phyloP scores from a whole-genome alignment of 2,888 invertebrate genomes.

The Morpho helenor region DNA sequence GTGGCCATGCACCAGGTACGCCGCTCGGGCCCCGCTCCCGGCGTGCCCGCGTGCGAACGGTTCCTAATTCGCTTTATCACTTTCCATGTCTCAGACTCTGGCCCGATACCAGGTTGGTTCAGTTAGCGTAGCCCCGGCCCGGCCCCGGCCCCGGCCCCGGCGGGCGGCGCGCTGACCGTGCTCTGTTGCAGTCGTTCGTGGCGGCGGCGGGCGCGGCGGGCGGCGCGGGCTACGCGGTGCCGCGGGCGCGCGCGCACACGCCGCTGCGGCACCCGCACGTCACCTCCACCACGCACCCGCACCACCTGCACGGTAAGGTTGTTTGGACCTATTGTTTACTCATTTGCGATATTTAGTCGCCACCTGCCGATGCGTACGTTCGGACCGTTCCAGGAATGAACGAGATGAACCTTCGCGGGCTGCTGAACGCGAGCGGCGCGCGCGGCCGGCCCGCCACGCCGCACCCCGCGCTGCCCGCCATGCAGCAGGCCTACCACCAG shows the following conservation, averaged over 20 bases:
- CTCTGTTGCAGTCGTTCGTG: conserved; percentile 49
- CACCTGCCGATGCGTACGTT: not conserved
- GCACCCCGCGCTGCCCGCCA: conserved; percentile 36
- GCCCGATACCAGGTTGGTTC: conserved; percentile 68
- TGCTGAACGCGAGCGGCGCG: conserved; percentile 55
- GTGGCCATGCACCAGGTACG: conserved; percentile 68
- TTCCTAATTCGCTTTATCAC: conserved; percentile 7
- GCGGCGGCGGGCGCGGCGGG: conserved; percentile 31
- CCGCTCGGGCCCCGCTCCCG: not conserved
- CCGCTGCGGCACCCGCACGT: conserved; percentile 80
- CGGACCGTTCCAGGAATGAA: conserved; percentile 46
- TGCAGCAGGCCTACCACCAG: conserved; percentile 66
- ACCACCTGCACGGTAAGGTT: conserved; percentile 72
- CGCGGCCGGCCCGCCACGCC: conserved; percentile 28
- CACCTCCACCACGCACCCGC: conserved; percentile 82
- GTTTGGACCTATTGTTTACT: not conserved
- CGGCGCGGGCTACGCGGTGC: conserved; percentile 34
- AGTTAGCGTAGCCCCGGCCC: not conserved
- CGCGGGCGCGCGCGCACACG: conserved; percentile 49
- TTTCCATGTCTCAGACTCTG: conserved; percentile 68
- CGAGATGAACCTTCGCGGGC: conserved; percentile 71
- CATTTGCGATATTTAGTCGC: not conserved
- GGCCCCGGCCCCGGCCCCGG: no score
- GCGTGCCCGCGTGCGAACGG: not conserved
- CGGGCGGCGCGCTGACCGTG: not conserved